Evolutionary conservation across 2,113 vertebrate species (phyloP).

Genomic region (Aramus guarauna): DNA sequence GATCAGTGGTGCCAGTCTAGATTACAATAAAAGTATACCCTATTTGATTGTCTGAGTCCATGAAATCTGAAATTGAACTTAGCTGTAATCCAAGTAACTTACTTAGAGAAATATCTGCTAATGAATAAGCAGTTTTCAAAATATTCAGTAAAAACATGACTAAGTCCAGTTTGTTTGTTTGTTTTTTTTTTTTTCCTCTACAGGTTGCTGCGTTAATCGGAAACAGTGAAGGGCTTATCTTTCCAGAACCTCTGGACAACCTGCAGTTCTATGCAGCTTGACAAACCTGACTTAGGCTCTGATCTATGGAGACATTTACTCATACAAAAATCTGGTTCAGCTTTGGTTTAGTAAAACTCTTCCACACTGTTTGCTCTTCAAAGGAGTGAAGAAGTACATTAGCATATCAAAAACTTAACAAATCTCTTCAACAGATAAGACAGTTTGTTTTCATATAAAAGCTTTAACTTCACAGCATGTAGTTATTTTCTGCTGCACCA

Average conservation of each 20-base stretch:
- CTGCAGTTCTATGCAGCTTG: background rate
- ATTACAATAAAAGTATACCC: background rate
- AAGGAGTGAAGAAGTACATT: background rate
- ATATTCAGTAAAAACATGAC: background rate
- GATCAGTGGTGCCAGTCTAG: background rate
- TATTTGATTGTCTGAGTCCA: background rate
- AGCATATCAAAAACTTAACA: background rate
- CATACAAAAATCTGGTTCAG: background rate
- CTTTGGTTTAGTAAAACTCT: background rate
- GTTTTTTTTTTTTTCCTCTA: background rate
- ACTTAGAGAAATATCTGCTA: background rate
- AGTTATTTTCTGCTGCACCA: background rate
- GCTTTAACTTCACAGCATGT: background rate
- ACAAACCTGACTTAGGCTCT: background rate
- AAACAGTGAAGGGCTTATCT: background rate
- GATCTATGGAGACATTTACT: background rate
- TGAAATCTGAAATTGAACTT: background rate
- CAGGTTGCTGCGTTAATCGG: background rate
- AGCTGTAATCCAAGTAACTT: background rate
- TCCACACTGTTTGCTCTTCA: background rate
- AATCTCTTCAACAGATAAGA: background rate
- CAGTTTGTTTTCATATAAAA: background rate
- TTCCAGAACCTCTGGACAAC: background rate
- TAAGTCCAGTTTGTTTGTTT: too few relatives aligned
- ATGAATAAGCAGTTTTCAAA: background rate